Base-by-base conservation (phyloP, 2,888 invertebrate genomes). In the Argyresthia albistria region DNA sequence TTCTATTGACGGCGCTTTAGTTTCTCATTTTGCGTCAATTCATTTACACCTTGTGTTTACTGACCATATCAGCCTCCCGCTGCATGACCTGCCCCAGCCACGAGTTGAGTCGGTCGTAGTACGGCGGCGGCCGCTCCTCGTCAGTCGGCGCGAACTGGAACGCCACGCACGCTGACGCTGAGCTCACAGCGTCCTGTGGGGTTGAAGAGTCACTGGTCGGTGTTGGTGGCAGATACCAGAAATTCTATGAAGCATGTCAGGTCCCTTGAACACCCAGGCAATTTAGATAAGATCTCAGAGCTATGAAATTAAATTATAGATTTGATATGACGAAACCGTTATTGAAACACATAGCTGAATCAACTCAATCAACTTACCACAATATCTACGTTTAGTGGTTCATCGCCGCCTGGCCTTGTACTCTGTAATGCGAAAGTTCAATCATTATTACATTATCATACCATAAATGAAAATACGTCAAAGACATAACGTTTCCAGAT, bases 81-180 rank as follows among this genome's bases (percentile, higher is more conserved):
- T 96, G 95, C 53, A 97, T 77, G 48, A 96, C 96, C 73, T 97
- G 97, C 4, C 95, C 96, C 25, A 97, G 83, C 97, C 96, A 96
- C 0, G 95, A 94, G 80, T 96, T 96, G 0, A 96, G 88, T 67
- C 95, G 95, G 75, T 96, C 95, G 66, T 93, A 95, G 76, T 96
- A 95, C 0, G 92, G 90, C 10, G 93, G 91, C 4, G 90, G 89
- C 57, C 82, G 87, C 49, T 73, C 75, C 0, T 67, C 73, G 35
- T 81, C 77, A 0, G 80, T 79, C 8, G 93, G 92, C 37, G 91
- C 91, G 73, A 97, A 97, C 76, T 96, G 96, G 75, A 97, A 97
- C 53, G 96, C 94, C 35, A 97, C 93, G 55, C 95, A 94, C 52
- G 95, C 94, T 0, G 94, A 93, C 36, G 95, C 93, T 6, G 69